phyloP scores from a whole-genome alignment of 2,797 vertebrate genomes.

The Hylomyscus alleni region DNA sequence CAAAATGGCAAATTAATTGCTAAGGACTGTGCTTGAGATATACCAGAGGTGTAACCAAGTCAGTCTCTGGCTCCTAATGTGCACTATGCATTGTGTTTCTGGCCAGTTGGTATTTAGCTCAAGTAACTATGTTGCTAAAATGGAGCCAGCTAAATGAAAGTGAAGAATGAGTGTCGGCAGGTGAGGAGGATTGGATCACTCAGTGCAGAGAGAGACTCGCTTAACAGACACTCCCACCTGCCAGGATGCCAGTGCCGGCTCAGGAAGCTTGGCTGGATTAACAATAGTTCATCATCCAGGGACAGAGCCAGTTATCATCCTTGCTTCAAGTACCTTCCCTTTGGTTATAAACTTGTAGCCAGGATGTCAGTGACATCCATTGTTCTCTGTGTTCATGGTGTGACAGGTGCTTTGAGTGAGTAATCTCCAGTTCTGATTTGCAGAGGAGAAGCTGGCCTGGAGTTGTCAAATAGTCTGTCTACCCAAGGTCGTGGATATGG shows the following conservation, averaged over 20 bases:
- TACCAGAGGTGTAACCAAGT: constrained; percentile 23
- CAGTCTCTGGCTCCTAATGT: constrained; percentile 37
- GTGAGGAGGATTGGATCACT: background rate
- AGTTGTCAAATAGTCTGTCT: background rate
- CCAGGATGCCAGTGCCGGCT: background rate
- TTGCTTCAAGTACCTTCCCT: background rate
- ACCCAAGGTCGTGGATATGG: background rate
- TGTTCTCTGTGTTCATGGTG: background rate
- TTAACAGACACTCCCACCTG: background rate
- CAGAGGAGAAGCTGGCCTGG: background rate
- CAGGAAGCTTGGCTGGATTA: background rate
- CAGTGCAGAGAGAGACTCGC: background rate
- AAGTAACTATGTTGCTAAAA: constrained; percentile 74
- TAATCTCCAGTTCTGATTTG: background rate
- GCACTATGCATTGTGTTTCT: constrained; percentile 26
- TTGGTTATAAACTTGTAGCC: background rate
- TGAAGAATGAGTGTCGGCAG: constrained; percentile 25
- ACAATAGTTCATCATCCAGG: background rate
- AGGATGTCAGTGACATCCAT: background rate
- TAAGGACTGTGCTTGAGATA: constrained; percentile 72
- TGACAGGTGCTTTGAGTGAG: background rate
- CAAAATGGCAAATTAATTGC: constrained; percentile 81
- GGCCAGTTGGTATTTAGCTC: constrained; percentile 64
- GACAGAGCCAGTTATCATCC: background rate
- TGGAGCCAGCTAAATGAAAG: constrained; percentile 77